These are phyloP conservation scores for Chaetorhynchus papuensis DNA, from an alignment of 2,113 vertebrate species.

Conservation along the genomic window DNA sequence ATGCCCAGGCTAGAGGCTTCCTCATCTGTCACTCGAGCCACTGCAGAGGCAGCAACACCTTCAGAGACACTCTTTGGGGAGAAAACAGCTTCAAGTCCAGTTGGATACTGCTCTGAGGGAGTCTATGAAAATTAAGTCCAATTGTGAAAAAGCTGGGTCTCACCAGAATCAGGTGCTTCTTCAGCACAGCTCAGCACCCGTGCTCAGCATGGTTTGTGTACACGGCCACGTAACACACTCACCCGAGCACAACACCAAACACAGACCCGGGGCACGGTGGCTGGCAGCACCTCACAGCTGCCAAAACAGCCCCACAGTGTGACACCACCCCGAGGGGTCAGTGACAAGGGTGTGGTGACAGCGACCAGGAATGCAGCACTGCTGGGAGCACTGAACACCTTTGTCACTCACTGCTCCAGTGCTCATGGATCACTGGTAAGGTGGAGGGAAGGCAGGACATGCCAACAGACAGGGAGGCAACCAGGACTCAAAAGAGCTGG, in stretches of 20 bases:
- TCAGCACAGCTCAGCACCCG: neutral
- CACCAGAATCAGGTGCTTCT: neutral
- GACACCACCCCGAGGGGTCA: neutral
- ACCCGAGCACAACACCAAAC: rapidly evolving
- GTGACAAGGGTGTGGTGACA: rapidly evolving
- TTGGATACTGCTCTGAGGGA: neutral
- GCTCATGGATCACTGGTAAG: neutral
- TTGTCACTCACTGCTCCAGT: rapidly evolving
- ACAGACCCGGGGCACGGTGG: rapidly evolving
- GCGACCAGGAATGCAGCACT: neutral
- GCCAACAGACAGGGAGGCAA: neutral
- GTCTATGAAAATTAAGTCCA: neutral
- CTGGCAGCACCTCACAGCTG: neutral
- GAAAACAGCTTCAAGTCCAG: neutral
- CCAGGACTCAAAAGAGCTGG: neutral
- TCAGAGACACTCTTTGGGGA: neutral
- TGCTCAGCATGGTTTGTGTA: rapidly evolving
- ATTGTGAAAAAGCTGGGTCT: neutral
- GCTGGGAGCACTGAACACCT: neutral
- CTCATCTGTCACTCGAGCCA: neutral
- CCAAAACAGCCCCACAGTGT: neutral
- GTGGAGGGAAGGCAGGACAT: neutral
- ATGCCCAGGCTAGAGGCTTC: neutral
- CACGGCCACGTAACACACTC: rapidly evolving
- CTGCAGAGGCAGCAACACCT: neutral